Conservation (phyloP, 2,888 invertebrate species). For the Drosophila paramelanica region DNA sequence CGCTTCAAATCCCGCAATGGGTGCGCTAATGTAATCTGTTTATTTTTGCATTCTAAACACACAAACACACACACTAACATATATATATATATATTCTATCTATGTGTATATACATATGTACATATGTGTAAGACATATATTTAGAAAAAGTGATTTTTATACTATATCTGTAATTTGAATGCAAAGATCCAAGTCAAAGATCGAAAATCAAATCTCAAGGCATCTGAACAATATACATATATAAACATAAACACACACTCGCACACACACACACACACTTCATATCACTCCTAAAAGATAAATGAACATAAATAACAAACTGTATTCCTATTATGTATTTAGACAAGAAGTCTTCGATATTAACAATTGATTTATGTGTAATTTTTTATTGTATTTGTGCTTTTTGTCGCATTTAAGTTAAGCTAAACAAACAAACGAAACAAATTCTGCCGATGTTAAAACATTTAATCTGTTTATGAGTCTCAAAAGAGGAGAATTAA, state of each 20-base stretch:
- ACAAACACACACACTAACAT: constrained; percentile 1
- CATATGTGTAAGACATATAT: constrained; percentile 37
- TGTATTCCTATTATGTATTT: constrained; percentile 74
- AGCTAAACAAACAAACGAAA: constrained; percentile 24
- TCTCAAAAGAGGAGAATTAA: constrained; percentile 32
- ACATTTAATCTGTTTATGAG: constrained; percentile 37
- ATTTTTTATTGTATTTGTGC: constrained; percentile 35
- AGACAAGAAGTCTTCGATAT: constrained; percentile 53
- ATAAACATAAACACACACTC: constrained; percentile 8
- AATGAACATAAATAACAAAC: constrained; percentile 56
- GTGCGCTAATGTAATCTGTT: constrained; percentile 62
- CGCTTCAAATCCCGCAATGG: constrained; percentile 55
- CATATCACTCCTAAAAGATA: constrained; percentile 70
- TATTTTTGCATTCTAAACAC: constrained; percentile 58
- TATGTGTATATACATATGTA: constrained; percentile 21
- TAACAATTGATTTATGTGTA: constrained; percentile 53
- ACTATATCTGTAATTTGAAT: constrained; percentile 10
- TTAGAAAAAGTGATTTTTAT: constrained; percentile 36
- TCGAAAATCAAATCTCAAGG: constrained; percentile 49
- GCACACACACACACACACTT: constrained; percentile 33
- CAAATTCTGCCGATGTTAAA: constrained; percentile 36
- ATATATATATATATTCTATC: constrained; percentile 4
- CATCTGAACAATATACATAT: constrained; percentile 24
- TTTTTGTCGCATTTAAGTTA: constrained; percentile 41
- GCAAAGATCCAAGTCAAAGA: constrained; percentile 22